Base-by-base conservation (phyloP, 2,888 invertebrate genomes). In the Diarsia brunnea region DNA sequence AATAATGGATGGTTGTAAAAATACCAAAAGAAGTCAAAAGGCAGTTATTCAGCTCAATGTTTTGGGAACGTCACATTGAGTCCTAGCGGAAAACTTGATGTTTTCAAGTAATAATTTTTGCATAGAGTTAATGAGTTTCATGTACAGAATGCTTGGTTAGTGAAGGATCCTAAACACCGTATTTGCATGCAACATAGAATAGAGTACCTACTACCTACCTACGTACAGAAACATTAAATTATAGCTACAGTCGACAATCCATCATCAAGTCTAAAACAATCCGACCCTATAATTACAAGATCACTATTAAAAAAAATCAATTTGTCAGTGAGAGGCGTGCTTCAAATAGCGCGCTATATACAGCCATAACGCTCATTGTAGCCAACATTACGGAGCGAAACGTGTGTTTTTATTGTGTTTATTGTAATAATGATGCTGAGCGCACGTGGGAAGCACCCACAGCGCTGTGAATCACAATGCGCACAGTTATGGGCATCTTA, bases 391-490 rank as follows among this genome's bases (percentile, higher is more conserved):
- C 82, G 83, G 82, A 86, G 87, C 79, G 82, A 88, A 88, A 86
- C 84, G 87, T 72, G 79, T 86, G 89, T 86, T 90, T 89, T 87
- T 89, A 90, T 88, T 85, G 84, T 83, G 75, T 85, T 84, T 90
- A 89, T 89, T 88, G 86, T 90, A 84, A 90, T 90, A 90, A 91
- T 89, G 85, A 88, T 86, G 73, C 51, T 7, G 74, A 69, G 73
- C 77, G 74, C 73, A 84, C 82, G 91, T 91, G 89, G 91, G 92
- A 84, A 86, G 89, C 90, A 89, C 91, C 92, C 91, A 92, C 91
- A 81, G 78, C 82, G 79, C 55, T 72, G 76, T 91, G 91, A 91
- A 82, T 91, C 91, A 91, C 82, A 78, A 69, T 61, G 85, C 66
- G 51, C 61, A 49, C 82, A 55, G 71, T 79, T 88, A 89, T 84